Percentiles rank a stretch among this genome's conserved stretches.
phyloP scores from a whole-genome alignment of 2,113 vertebrate genomes.

The Sinocyclocheilus maitianheensis region DNA sequence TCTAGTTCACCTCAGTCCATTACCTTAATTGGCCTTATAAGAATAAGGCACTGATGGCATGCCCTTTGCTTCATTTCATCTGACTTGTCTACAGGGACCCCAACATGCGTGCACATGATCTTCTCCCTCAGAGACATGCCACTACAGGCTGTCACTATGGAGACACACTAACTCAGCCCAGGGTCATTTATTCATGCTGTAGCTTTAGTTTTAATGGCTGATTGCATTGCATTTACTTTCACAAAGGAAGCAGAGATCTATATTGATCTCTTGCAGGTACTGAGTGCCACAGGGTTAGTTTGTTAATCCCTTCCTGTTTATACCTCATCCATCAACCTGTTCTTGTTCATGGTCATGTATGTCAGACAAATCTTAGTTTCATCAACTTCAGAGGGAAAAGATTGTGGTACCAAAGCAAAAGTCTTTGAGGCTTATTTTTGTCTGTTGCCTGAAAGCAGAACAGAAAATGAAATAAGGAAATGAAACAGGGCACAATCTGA shows the following conservation, averaged over 20 bases:
- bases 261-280: conserved; percentile 1
- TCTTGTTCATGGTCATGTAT: background rate
- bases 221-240: conserved; percentile 25
- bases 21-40: background rate
- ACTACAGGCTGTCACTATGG: conserved; percentile 40
- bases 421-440: background rate
- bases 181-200: conserved; percentile 11
- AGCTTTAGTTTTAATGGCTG: conserved; percentile 12
- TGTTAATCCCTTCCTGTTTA: background rate
- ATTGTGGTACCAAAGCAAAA: conserved; percentile 25
- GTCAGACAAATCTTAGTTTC: conserved; percentile 4
- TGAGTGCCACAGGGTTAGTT: background rate
- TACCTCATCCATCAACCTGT: background rate
- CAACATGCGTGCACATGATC: background rate
- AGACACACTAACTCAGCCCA: conserved; percentile 30
- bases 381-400: background rate
- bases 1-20: background rate
- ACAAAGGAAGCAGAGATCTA: background rate
- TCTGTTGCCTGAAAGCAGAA: conserved; percentile 47
- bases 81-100: background rate
- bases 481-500: background rate
- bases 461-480: conserved; percentile 47
- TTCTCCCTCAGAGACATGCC: conserved; percentile 18
- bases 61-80: background rate
- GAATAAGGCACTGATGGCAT: background rate